Evolutionary conservation across 2,888 invertebrate genomes (phyloP).

Genomic region (Phengaris arion): DNA sequence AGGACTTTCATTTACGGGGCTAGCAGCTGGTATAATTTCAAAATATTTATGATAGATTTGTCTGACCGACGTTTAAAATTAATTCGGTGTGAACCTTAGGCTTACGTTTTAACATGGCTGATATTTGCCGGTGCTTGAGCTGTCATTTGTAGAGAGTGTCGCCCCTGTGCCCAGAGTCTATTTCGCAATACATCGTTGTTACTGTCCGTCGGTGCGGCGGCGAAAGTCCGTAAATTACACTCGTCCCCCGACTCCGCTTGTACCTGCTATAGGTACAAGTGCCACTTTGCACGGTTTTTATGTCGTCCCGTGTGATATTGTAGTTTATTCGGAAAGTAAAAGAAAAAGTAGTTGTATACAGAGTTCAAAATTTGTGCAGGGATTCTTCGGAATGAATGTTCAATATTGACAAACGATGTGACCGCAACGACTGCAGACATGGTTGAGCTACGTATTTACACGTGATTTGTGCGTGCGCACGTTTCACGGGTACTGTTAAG

Average conservation of each 20-base stretch:
- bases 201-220: not conserved
- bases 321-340: not conserved
- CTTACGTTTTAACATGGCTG: not conserved
- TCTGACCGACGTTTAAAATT: too few relatives aligned
- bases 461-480: too few relatives aligned
- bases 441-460: too few relatives aligned
- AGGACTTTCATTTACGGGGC: too few relatives aligned
- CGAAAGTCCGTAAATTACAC: not conserved
- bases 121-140: too few relatives aligned
- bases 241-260: not conserved
- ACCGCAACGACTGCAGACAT: too few relatives aligned
- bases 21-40: too few relatives aligned
- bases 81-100: too few relatives aligned
- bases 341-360: not conserved
- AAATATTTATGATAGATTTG: too few relatives aligned
- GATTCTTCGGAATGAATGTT: not conserved
- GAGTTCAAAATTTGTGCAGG: not conserved
- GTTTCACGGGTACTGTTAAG: too few relatives aligned
- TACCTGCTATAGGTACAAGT: conserved; percentile 15
- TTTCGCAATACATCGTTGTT: not conserved
- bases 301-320: not conserved
- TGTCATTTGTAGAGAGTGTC: too few relatives aligned
- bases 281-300: not conserved
- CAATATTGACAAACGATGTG: too few relatives aligned
- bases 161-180: not conserved